phyloP scores from a whole-genome alignment of 1,140 invertebrate genomes.

The Uloborus diversus region DNA sequence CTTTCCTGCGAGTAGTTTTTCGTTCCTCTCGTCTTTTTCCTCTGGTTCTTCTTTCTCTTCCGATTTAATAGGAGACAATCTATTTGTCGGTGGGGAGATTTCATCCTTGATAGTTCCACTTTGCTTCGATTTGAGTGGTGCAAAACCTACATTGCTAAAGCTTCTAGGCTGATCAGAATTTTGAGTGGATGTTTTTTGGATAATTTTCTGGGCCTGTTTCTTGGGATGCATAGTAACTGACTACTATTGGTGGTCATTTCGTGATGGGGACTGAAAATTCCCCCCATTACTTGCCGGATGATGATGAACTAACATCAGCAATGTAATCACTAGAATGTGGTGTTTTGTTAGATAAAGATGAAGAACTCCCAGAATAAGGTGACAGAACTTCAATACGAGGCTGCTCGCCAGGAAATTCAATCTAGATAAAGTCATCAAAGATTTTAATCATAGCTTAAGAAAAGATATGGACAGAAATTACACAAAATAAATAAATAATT shows the following conservation, averaged over 20 bases:
- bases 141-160: too few species aligned
- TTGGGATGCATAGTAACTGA: conserved; percentile 11
- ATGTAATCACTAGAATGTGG: not conserved
- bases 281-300: conserved; percentile 16
- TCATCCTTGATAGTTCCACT: too few species aligned
- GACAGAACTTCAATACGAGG: not conserved
- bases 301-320: conserved; percentile 7
- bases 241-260: too few species aligned
- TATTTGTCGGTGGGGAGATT: too few species aligned
- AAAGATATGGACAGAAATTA: not conserved
- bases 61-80: too few species aligned
- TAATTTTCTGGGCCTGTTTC: not conserved
- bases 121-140: too few species aligned
- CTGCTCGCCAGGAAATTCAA: not conserved
- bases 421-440: not conserved
- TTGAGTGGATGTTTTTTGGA: conserved; percentile 22
- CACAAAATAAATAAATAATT: not conserved
- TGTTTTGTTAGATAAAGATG: not conserved
- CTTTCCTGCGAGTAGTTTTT: too few species aligned
- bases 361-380: not conserved
- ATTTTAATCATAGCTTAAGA: too few species aligned
- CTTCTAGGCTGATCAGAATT: not conserved
- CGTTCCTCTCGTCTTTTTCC: too few species aligned
- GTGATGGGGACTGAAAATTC: too few species aligned
- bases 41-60: too few species aligned